Percentiles rank a stretch among this genome's conserved stretches.
Conservation (phyloP, 2,888 invertebrate species). For the Agrenia bidenticulata region DNA sequence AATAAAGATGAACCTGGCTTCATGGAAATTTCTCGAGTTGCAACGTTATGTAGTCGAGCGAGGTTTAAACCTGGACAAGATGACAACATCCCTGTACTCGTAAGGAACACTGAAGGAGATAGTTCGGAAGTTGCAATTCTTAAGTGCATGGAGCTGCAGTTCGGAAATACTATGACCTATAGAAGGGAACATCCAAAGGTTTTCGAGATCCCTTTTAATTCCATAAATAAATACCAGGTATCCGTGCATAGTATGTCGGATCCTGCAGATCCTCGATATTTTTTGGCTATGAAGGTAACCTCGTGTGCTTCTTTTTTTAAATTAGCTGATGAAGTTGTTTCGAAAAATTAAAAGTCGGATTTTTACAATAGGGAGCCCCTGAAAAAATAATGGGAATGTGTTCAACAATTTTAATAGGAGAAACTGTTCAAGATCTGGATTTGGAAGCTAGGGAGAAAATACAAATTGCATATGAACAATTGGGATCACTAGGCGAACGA, state of each 20-base stretch:
- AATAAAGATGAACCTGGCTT: conserved; percentile 31
- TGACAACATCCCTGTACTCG: neutral
- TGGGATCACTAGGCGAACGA: conserved; percentile 21
- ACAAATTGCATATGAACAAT: conserved; percentile 9
- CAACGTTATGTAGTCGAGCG: conserved; percentile 34
- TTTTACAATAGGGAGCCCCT: conserved; percentile 20
- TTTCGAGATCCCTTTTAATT: conserved; percentile 45
- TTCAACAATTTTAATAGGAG: conserved; percentile 14
- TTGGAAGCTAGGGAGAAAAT: neutral
- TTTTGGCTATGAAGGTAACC: conserved; percentile 7
- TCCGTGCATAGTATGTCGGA: conserved; percentile 29
- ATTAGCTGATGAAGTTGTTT: too few species aligned
- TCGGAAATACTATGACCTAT: conserved; percentile 31
- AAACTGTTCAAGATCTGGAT: conserved; percentile 13
- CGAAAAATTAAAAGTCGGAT: too few species aligned
- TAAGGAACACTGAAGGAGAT: conserved; percentile 15
- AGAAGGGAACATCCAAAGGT: conserved; percentile 31
- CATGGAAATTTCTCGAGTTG: conserved; percentile 30
- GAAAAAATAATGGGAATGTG: conserved; percentile 22
- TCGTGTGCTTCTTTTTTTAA: neutral
- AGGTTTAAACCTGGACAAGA: conserved; percentile 31
- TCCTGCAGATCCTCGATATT: neutral
- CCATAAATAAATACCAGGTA: conserved; percentile 40
- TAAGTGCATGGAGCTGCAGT: conserved; percentile 23
- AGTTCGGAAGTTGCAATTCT: conserved; percentile 39